A percentile compares a stretch with the other conserved stretches of the same genome.
Evolutionary conservation across 2,113 vertebrate species (phyloP).

Genomic region (Indri indri): DNA sequence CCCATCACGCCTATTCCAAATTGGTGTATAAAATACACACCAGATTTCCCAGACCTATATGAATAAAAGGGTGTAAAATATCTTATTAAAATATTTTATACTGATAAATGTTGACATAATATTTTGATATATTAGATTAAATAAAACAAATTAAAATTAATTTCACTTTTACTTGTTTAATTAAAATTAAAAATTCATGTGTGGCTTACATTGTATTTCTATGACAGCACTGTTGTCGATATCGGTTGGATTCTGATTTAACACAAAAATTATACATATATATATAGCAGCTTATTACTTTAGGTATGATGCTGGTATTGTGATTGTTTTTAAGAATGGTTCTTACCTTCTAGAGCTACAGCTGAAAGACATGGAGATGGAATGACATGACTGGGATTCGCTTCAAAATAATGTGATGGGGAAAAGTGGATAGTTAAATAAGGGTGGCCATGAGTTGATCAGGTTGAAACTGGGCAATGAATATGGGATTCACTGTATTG

Average conservation of each 20-base stretch:
- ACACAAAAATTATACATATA: not conserved
- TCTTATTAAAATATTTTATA: not conserved
- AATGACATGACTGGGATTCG: not conserved
- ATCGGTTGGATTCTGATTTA: constrained; percentile 4
- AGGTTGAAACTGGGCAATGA: not conserved
- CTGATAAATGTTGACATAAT: not conserved
- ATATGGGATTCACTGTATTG: not conserved
- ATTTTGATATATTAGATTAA: not conserved
- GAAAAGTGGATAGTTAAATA: not conserved
- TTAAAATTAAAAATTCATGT: not conserved
- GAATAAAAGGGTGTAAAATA: not conserved
- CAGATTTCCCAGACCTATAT: not conserved
- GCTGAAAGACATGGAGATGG: not conserved
- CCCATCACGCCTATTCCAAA: not conserved
- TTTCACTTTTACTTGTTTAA: not conserved
- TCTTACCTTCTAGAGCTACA: not conserved
- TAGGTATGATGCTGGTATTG: not conserved
- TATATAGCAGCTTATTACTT: not conserved
- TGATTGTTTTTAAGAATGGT: not conserved
- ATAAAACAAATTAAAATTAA: not conserved
- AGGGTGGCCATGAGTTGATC: not conserved
- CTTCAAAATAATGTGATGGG: not conserved
- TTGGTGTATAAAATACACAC: not conserved
- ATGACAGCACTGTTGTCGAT: not conserved
- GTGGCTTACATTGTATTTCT: not conserved